phyloP scores from a whole-genome alignment of 2,113 vertebrate genomes.

The Eurystomus gularis region DNA sequence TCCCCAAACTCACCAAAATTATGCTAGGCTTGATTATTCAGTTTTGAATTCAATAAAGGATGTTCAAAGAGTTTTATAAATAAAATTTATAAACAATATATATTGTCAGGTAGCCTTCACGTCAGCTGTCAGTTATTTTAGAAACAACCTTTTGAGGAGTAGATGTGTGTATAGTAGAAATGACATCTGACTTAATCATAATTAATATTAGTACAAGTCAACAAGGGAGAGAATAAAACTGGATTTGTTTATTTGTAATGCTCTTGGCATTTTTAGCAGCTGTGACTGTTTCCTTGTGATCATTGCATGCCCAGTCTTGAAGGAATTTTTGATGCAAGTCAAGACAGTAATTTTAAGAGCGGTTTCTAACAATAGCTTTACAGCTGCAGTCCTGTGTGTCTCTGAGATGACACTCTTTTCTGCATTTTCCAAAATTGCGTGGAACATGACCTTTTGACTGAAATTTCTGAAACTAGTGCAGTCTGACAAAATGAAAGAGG shows the following conservation, averaged over 20 bases:
- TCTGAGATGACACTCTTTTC: background rate
- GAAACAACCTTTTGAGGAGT: constrained; percentile 6
- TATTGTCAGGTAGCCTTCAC: background rate
- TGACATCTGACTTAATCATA: background rate
- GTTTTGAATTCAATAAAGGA: background rate
- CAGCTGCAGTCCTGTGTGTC: background rate
- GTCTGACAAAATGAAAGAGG: background rate
- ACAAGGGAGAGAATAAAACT: background rate
- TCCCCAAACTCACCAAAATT: background rate
- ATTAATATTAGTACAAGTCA: constrained; percentile 28
- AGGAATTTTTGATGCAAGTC: constrained; percentile 54
- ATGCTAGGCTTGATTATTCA: background rate
- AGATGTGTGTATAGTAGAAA: background rate
- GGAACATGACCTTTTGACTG: background rate
- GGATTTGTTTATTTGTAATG: constrained; percentile 47
- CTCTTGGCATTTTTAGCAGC: constrained; percentile 65
- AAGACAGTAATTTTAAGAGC: constrained; percentile 19
- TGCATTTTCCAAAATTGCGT: background rate
- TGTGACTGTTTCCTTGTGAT: constrained; percentile 36
- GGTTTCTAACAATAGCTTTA: constrained; percentile 20
- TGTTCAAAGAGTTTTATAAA: background rate
- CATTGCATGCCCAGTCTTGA: constrained; percentile 47
- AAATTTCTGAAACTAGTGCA: background rate
- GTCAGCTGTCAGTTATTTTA: background rate
- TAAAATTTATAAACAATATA: background rate